Conservation (phyloP, 2,888 invertebrate genomes). For the Agrotis segetum region DNA sequence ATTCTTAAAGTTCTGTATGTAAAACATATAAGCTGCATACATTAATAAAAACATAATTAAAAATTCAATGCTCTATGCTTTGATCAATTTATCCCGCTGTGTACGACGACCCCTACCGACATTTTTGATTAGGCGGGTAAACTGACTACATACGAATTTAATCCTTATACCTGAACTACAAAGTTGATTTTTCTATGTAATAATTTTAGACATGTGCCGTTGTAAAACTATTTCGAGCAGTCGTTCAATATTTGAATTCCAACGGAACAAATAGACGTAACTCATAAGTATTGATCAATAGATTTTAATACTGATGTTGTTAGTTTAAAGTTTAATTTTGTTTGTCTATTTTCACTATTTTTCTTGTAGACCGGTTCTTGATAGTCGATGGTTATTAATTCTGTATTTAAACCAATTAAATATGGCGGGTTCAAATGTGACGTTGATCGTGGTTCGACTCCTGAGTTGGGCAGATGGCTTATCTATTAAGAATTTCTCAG, state of each 20-base stretch:
- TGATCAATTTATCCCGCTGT: constrained; percentile 56
- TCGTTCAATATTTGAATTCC: constrained; percentile 51
- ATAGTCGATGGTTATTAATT: constrained; percentile 53
- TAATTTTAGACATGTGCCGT: constrained; percentile 7
- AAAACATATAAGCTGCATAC: constrained; percentile 13
- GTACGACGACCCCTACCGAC: constrained; percentile 55
- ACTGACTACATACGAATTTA: constrained; percentile 3
- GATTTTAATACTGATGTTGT: background rate
- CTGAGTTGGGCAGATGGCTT: background rate
- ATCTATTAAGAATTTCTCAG: background rate
- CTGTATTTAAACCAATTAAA: constrained; percentile 66
- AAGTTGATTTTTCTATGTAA: background rate
- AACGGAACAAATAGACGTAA: constrained; percentile 20
- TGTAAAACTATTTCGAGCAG: constrained; percentile 11
- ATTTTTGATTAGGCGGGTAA: constrained; percentile 34
- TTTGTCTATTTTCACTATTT: background rate
- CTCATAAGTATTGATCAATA: background rate
- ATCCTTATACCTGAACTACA: fast-evolving
- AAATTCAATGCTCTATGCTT: constrained; percentile 13
- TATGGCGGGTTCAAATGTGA: constrained; percentile 59
- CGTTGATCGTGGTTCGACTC: background rate
- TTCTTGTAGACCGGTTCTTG: constrained; percentile 14
- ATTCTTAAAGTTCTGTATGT: background rate
- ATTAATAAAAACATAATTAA: constrained; percentile 32
- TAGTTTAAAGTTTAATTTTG: background rate